Percentiles rank a stretch among this genome's conserved stretches.
Evolutionary conservation across 2,888 invertebrate genomes (phyloP).

Genomic region (Autographa pulchrina): DNA sequence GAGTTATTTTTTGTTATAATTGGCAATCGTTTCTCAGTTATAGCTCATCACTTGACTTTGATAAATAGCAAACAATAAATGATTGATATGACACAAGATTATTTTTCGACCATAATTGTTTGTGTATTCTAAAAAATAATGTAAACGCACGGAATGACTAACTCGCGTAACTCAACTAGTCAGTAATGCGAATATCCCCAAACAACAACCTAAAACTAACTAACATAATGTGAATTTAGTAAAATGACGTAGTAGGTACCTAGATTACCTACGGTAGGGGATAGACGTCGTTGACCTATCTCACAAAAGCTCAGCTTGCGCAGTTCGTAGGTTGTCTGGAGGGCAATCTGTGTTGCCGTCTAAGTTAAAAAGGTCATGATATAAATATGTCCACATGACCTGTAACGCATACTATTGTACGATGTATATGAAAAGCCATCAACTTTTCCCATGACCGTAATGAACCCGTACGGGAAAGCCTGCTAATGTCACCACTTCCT

Average conservation of each 20-base stretch:
- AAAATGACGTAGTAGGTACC: background rate
- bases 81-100: background rate
- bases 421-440: background rate
- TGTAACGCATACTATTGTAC: background rate
- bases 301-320: background rate
- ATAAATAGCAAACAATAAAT: background rate
- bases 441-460: conserved; percentile 5
- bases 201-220: background rate
- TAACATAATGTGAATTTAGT: background rate
- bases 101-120: background rate
- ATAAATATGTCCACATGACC: background rate
- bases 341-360: background rate
- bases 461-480: background rate
- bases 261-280: background rate
- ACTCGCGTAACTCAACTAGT: background rate
- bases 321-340: conserved; percentile 8
- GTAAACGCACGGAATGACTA: background rate
- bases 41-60: background rate
- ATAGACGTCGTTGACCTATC: background rate
- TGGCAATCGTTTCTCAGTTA: background rate
- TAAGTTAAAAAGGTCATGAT: background rate
- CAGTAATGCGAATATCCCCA: background rate
- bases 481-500: conserved; percentile 4
- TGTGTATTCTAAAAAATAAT: background rate
- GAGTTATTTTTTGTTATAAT: background rate